A percentile compares a stretch with the other conserved stretches of the same genome.
Conservation (phyloP, 2,888 invertebrate species). For the Sphecodes monilicornis region DNA sequence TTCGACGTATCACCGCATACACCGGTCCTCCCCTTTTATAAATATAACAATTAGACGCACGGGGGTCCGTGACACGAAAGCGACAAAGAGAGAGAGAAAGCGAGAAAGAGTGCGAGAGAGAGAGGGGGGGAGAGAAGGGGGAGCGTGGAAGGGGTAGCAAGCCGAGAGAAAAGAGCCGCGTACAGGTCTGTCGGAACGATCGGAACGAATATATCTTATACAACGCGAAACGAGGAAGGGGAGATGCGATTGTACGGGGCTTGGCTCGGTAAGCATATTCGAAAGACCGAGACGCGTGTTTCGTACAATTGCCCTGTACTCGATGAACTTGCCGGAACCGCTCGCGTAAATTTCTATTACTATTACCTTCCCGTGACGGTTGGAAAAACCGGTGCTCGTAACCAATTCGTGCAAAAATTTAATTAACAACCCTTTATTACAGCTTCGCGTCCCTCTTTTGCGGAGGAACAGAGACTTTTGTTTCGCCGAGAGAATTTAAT, state of each 20-base stretch:
- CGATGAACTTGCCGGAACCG: slow-evolving; percentile 18
- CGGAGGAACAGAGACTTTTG: slow-evolving; percentile 23
- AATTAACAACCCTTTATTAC: slow-evolving; percentile 36
- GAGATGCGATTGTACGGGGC: slow-evolving; percentile 47
- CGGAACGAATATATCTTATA: slow-evolving; percentile 42
- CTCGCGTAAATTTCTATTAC: slow-evolving; percentile 23
- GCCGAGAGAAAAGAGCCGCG: slow-evolving; percentile 24
- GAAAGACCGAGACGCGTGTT: slow-evolving; percentile 15
- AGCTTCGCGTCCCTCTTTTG: slow-evolving; percentile 25
- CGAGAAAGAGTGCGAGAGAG: not conserved
- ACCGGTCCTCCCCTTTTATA: slow-evolving; percentile 62
- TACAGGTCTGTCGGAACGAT: slow-evolving; percentile 52
- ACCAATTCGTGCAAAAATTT: slow-evolving; percentile 28
- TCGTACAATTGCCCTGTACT: slow-evolving; percentile 13
- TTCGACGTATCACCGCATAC: slow-evolving; percentile 44
- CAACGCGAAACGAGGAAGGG: slow-evolving; percentile 54
- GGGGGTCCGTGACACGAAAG: slow-evolving; percentile 47
- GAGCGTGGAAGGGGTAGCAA: slow-evolving; percentile 7
- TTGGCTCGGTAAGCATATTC: slow-evolving; percentile 30
- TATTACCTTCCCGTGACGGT: not conserved
- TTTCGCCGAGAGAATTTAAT: slow-evolving; percentile 23
- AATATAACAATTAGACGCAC: slow-evolving; percentile 73
- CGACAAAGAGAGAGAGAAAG: not conserved
- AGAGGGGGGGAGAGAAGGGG: slow-evolving; percentile 2
- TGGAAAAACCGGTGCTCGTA: not conserved